These are phyloP conservation scores for Sycobia sp. DNA, from an alignment of 1,140 invertebrate species.

Conservation along the genomic window DNA sequence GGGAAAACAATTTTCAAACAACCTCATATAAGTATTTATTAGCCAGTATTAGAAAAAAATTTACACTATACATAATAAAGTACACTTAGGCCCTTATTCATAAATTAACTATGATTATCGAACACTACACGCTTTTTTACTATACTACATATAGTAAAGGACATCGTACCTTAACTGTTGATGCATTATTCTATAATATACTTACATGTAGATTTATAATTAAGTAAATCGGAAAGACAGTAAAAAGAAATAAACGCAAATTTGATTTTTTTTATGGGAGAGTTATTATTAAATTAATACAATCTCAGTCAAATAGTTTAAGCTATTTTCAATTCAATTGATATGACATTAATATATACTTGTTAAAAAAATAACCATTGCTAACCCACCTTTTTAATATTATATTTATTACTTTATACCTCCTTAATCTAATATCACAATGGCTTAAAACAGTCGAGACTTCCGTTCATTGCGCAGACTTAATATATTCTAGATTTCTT, in stretches of 20 bases:
- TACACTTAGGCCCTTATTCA: conserved; percentile 29
- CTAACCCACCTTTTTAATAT: conserved; percentile 38
- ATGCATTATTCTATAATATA: neutral
- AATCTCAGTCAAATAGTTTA: conserved; percentile 38
- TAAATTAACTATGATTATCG: neutral
- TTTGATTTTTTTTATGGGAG: neutral
- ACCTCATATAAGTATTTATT: conserved; percentile 38
- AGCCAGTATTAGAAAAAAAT: conserved; percentile 24
- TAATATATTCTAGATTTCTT: conserved; percentile 8
- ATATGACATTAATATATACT: conserved; percentile 16
- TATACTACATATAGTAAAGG: conserved; percentile 2
- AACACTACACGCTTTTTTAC: conserved; percentile 2
- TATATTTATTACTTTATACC: conserved; percentile 45
- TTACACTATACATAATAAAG: conserved; percentile 38
- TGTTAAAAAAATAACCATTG: conserved; percentile 53
- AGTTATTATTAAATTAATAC: conserved; percentile 34
- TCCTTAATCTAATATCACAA: conserved; percentile 60
- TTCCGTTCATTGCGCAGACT: conserved; percentile 40
- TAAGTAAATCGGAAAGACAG: neutral
- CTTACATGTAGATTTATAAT: neutral
- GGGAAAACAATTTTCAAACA: conserved; percentile 26
- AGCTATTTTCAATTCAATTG: conserved; percentile 24
- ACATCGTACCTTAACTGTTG: conserved; percentile 3
- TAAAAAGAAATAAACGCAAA: conserved; percentile 3
- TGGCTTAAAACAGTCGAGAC: conserved; percentile 54